Conservation (phyloP, 2,888 invertebrate genomes). For the Automeris io region DNA sequence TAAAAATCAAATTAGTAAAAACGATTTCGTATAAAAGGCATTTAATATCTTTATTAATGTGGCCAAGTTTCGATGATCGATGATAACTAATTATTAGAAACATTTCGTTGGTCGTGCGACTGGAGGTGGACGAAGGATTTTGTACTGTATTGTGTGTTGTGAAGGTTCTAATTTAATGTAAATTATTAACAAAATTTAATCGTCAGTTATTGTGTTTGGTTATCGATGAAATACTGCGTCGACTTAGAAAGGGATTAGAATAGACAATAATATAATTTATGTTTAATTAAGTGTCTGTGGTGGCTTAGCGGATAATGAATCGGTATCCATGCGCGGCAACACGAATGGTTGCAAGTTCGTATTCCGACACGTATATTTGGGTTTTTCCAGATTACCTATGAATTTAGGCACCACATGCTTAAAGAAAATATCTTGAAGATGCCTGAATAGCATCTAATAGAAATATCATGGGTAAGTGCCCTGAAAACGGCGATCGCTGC, state of each 20-base stretch:
- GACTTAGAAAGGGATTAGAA: conserved; percentile 27
- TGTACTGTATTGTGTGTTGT: not conserved
- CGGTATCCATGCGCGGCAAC: too few relatives aligned
- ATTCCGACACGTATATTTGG: too few relatives aligned
- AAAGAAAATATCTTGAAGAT: too few relatives aligned
- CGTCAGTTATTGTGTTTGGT: conserved; percentile 69
- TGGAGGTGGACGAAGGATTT: conserved; percentile 16
- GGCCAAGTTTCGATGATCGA: conserved; percentile 64
- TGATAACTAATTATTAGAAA: conserved; percentile 73
- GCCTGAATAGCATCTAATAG: conserved; percentile 6
- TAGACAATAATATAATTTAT: too few relatives aligned
- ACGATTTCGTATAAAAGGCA: conserved; percentile 33
- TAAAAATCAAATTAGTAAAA: conserved; percentile 9
- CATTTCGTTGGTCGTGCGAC: conserved; percentile 62
- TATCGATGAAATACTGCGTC: conserved; percentile 41
- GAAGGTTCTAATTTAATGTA: conserved; percentile 13
- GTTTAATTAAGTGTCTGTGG: too few relatives aligned
- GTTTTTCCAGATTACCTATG: too few relatives aligned
- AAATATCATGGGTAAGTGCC: too few relatives aligned
- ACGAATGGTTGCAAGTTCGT: too few relatives aligned
- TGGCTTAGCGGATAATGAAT: too few relatives aligned
- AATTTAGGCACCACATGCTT: too few relatives aligned
- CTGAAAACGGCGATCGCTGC: too few relatives aligned
- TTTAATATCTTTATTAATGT: conserved; percentile 73
- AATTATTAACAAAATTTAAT: conserved; percentile 52